Evolutionary conservation across 2,113 vertebrate species (phyloP), one percentile per base, ranked within the genome.

Genomic region (Gallinago media): DNA sequence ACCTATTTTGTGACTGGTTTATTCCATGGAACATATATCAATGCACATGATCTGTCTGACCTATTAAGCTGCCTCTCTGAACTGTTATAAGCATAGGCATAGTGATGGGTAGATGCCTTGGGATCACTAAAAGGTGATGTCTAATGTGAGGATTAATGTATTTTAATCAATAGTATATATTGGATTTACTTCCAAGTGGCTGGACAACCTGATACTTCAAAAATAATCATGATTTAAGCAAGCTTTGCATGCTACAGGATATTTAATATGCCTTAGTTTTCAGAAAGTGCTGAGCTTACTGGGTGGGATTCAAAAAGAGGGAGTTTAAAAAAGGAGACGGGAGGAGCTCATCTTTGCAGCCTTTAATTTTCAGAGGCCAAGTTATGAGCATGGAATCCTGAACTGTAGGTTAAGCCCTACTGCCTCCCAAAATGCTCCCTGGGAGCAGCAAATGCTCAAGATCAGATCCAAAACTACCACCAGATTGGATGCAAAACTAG

Each of bases 351-450:
- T 32, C 38, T 84, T 91, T 80, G 23, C n/a, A 58, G 89, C 59
- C 76, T 91, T 77, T 91, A 92, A 94, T 93, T 94, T 90, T 70
- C 72, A 77, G 67, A 68, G 49, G 66, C 40, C 67, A 76, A 85
- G 23, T 3, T 63, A 26, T 18, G n/a, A 65, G 27, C 42, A 40
- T 71, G 67, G 80, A 90, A 76, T 80, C 27, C n/a, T 9, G 6
- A 90, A 40, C 31, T 55, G 40, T 46, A 83, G 22, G 27, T 85
- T 58, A 90, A 83, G 19, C 17, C 18, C 27, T 77, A 3, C n/a
- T 85, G 50, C n/a, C 31, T 93, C 59, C 62, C 44, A 44, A 19
- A 65, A n/a, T 3, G 11, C 83, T 40, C 27, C n/a, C 15, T 62
- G 40, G 23, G 36, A 94, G 58, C 36, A 89, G 61, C n/a, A 85